A percentile compares a stretch with the other conserved stretches of the same genome.
Evolutionary conservation across 2,797 vertebrate genomes (phyloP).

Genomic region (Xiphorhynchus erythropygius): DNA sequence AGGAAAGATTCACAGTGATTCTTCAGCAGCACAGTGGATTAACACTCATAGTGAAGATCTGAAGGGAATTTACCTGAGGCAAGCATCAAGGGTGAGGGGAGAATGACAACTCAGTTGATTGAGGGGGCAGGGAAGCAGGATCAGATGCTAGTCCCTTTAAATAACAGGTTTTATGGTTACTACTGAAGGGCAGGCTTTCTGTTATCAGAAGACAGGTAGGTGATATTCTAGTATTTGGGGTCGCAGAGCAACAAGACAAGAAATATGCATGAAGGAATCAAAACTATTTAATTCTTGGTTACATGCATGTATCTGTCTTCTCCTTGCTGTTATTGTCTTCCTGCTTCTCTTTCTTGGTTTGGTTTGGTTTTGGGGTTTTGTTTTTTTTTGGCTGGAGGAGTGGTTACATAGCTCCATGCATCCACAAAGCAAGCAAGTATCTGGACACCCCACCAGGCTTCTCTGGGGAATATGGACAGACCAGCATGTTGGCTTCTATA

Average conservation of each 20-base stretch:
- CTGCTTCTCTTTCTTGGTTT: background rate
- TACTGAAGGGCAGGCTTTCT: background rate
- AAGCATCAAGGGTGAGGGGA: background rate
- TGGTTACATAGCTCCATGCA: rapidly evolving
- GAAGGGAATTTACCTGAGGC: background rate
- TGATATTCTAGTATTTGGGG: background rate
- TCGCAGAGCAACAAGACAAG: background rate
- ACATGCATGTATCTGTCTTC: rapidly evolving
- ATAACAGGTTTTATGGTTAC: background rate
- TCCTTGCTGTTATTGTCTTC: background rate
- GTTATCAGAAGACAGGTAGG: background rate
- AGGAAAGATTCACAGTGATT: background rate
- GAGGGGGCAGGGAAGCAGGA: background rate
- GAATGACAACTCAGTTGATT: background rate
- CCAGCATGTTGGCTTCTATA: background rate
- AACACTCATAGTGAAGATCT: background rate
- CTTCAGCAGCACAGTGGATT: background rate
- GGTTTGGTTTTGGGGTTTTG: no score
- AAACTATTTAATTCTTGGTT: background rate
- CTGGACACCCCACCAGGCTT: background rate
- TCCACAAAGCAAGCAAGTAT: background rate
- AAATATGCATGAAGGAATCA: background rate
- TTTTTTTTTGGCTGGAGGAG: no score
- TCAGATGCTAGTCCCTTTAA: background rate
- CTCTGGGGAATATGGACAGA: background rate